Evolutionary conservation across 2,888 invertebrate genomes (phyloP).

Genomic region (Oscheius onirici): DNA sequence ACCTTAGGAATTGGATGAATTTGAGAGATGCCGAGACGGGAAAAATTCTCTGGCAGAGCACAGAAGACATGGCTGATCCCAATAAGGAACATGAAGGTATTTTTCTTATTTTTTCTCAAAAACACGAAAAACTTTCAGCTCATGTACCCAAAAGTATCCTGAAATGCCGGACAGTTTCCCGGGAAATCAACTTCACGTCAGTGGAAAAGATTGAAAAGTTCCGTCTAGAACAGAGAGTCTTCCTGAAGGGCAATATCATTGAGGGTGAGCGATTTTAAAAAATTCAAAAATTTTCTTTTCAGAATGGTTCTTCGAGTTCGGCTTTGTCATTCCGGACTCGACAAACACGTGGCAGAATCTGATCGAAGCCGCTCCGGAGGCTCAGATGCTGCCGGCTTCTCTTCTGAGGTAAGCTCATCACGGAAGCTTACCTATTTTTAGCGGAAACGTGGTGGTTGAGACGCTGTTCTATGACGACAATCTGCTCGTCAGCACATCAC

Average conservation of each 20-base stretch:
- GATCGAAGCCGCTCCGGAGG: slow-evolving; percentile 97
- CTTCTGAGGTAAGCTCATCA: slow-evolving; percentile 88
- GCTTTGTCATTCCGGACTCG: slow-evolving; percentile 96
- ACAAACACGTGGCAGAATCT: slow-evolving; percentile 99
- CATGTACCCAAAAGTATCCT: slow-evolving; percentile 94
- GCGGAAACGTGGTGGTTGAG: slow-evolving; percentile 94
- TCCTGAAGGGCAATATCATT: slow-evolving; percentile 76
- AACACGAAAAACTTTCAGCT: slow-evolving; percentile 76
- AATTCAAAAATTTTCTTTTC: slow-evolving; percentile 40
- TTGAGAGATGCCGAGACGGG: slow-evolving; percentile 92
- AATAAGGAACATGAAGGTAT: slow-evolving; percentile 68
- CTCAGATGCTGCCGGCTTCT: slow-evolving; percentile 99
- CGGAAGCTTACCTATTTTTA: slow-evolving; percentile 75
- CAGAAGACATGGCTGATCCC: slow-evolving; percentile 83
- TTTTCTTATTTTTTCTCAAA: neutral
- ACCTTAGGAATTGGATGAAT: slow-evolving; percentile 90
- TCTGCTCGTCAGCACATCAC: slow-evolving; percentile 90
- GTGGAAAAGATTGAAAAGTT: slow-evolving; percentile 93
- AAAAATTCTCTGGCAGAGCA: slow-evolving; percentile 94
- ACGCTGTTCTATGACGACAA: slow-evolving; percentile 96
- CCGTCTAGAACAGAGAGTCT: slow-evolving; percentile 85
- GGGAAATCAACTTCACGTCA: slow-evolving; percentile 77
- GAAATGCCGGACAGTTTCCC: slow-evolving; percentile 81
- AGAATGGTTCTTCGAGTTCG: slow-evolving; percentile 99
- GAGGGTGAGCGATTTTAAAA: slow-evolving; percentile 60